Percentiles rank a stretch among this genome's conserved stretches.
Conservation (phyloP, 2,113 vertebrate species). For the Tauraco erythrolophus region DNA sequence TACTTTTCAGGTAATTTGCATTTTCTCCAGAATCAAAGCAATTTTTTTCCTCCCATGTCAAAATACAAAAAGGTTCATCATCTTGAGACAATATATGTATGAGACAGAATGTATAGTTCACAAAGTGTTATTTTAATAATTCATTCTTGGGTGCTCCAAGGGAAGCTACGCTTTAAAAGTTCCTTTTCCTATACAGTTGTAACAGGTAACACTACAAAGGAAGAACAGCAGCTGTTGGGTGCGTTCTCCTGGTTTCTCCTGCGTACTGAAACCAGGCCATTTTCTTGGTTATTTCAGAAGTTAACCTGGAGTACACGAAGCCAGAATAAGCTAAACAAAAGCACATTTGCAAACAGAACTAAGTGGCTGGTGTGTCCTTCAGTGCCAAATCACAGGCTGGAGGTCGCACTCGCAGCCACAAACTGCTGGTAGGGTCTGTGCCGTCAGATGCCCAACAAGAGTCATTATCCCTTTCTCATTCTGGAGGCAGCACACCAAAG, state of each 20-base stretch:
- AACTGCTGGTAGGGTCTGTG: not conserved
- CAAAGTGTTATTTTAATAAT: slow-evolving; percentile 44
- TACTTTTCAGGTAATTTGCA: not conserved
- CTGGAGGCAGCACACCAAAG: not conserved
- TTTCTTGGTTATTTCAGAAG: not conserved
- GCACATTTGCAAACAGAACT: not conserved
- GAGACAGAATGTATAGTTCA: not conserved
- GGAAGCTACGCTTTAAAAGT: not conserved
- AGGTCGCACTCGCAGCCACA: accelerated
- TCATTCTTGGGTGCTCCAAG: not conserved
- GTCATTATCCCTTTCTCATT: not conserved
- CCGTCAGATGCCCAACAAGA: not conserved
- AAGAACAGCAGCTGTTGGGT: not conserved
- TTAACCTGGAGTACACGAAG: not conserved
- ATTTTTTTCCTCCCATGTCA: slow-evolving; percentile 10
- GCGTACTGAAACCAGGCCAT: not conserved
- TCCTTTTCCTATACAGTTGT: not conserved
- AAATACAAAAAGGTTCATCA: not conserved
- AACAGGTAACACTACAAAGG: not conserved
- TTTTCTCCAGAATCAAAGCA: slow-evolving; percentile 39
- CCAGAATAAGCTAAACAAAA: not conserved
- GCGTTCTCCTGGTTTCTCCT: not conserved
- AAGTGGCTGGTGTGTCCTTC: not conserved
- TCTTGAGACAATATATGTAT: not conserved
- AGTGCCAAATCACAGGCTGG: not conserved